A percentile compares a stretch with the other conserved stretches of the same genome.
phyloP scores from a whole-genome alignment of 2,888 invertebrate species.

The Drosophila ustulata region DNA sequence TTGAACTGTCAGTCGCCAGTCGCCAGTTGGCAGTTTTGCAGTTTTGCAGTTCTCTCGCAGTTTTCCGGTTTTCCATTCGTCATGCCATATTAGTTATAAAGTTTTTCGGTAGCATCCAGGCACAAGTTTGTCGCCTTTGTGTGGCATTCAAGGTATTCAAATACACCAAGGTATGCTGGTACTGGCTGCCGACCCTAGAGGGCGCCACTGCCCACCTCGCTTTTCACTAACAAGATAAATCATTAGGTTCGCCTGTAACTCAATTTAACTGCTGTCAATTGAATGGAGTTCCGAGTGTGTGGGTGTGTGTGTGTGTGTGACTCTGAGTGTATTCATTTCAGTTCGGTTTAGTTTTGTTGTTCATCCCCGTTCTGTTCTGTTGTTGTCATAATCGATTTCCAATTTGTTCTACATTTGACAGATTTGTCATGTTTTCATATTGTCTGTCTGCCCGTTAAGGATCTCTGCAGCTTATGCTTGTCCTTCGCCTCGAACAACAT shows the following conservation, averaged over 20 bases:
- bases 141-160: conserved; percentile 47
- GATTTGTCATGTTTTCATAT: conserved; percentile 50
- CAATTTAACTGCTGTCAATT: conserved; percentile 62
- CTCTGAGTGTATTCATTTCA: background rate
- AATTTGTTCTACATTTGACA: conserved; percentile 58
- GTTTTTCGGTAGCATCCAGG: conserved; percentile 33
- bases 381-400: conserved; percentile 55
- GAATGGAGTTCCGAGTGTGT: conserved; percentile 26
- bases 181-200: background rate
- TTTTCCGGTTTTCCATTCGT: conserved; percentile 49
- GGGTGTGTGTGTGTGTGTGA: conserved; percentile 12
- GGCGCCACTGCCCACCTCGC: background rate
- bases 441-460: conserved; percentile 22
- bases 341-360: background rate
- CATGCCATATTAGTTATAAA: conserved; percentile 62
- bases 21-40: conserved; percentile 13
- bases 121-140: conserved; percentile 49
- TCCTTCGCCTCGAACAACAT: conserved; percentile 8
- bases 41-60: background rate
- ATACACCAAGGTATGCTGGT: conserved; percentile 39
- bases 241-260: conserved; percentile 52
- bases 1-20: conserved; percentile 41
- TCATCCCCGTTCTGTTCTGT: conserved; percentile 12
- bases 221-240: conserved; percentile 66
- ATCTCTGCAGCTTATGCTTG: conserved; percentile 28